Percentiles rank a stretch among this genome's conserved stretches.
Conservation (phyloP, 2,113 vertebrate species). For the Pardalotus punctatus region DNA sequence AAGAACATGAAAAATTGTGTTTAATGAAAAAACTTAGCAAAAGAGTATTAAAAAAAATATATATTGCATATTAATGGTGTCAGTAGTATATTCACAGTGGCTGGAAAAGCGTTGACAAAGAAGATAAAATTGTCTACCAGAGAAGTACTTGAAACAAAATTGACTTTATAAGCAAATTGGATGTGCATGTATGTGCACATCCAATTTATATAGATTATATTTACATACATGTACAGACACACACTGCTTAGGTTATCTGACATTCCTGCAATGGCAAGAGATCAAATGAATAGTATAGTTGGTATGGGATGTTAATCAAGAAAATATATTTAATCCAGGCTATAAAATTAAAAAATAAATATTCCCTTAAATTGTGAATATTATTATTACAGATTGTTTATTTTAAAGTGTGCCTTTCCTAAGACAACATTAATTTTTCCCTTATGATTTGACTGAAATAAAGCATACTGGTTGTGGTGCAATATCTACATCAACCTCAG, state of each 20-base stretch:
- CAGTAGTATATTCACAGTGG: not conserved
- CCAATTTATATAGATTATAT: not conserved
- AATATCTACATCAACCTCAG: not conserved
- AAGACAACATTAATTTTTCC: fast-evolving
- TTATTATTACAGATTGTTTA: not conserved
- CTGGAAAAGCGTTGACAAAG: not conserved
- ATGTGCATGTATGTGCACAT: not conserved
- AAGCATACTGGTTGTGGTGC: not conserved
- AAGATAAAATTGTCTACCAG: not conserved
- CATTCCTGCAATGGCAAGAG: not conserved
- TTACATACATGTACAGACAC: not conserved
- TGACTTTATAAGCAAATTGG: not conserved
- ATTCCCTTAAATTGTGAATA: not conserved
- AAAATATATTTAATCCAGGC: not conserved
- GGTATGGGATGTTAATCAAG: not conserved
- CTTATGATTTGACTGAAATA: not conserved
- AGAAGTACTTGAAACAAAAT: not conserved
- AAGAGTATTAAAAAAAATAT: not conserved
- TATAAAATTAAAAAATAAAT: not conserved
- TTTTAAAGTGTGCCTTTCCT: not conserved
- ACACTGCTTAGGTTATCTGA: not conserved
- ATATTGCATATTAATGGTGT: not conserved
- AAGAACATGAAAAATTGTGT: not conserved
- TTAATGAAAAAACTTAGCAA: not conserved
- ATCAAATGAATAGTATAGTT: not conserved